A percentile compares a stretch with the other conserved stretches of the same genome.
Evolutionary conservation across 2,797 vertebrate species (phyloP).

Genomic region (Lutjanus campechanus): DNA sequence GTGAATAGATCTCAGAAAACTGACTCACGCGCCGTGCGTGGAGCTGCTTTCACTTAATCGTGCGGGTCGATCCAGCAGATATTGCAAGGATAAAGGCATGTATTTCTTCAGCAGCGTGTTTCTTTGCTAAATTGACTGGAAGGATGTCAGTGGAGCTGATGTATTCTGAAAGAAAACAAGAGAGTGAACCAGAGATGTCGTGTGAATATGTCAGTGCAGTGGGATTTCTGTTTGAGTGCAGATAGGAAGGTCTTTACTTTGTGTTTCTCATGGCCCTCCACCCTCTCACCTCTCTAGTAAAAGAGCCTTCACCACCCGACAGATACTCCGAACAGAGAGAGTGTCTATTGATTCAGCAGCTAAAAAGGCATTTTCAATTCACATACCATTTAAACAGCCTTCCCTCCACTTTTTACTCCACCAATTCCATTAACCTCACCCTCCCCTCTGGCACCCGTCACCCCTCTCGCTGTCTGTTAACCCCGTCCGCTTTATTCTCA

Average conservation of each 20-base stretch:
- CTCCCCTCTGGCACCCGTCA: slow-evolving; percentile 66
- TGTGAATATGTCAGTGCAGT: slow-evolving; percentile 32
- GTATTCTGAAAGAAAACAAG: neutral
- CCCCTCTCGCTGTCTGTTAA: slow-evolving; percentile 69
- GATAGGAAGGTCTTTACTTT: slow-evolving; percentile 44
- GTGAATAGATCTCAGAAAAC: slow-evolving; percentile 58
- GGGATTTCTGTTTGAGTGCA: slow-evolving; percentile 26
- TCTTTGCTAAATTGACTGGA: slow-evolving; percentile 14
- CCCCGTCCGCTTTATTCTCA: slow-evolving; percentile 58
- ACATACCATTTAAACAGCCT: slow-evolving; percentile 73
- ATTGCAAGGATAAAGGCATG: slow-evolving; percentile 13
- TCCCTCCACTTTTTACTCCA: slow-evolving; percentile 65
- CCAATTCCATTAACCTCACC: slow-evolving; percentile 84
- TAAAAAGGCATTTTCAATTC: slow-evolving; percentile 80
- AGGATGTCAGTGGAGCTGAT: neutral
- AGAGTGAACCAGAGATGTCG: slow-evolving; percentile 11
- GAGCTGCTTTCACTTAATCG: slow-evolving; percentile 42
- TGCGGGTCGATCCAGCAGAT: slow-evolving; percentile 30
- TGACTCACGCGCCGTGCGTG: slow-evolving; percentile 13
- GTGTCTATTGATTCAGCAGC: slow-evolving; percentile 73
- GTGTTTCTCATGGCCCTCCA: slow-evolving; percentile 31
- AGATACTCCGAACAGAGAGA: slow-evolving; percentile 60
- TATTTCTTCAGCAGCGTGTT: slow-evolving; percentile 9
- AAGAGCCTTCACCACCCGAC: slow-evolving; percentile 37
- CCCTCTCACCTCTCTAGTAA: slow-evolving; percentile 46